These are phyloP conservation scores for Dendronephthya gigantea DNA, from an alignment of 64 coral and sea anemone genomes.

Conservation along the genomic window DNA sequence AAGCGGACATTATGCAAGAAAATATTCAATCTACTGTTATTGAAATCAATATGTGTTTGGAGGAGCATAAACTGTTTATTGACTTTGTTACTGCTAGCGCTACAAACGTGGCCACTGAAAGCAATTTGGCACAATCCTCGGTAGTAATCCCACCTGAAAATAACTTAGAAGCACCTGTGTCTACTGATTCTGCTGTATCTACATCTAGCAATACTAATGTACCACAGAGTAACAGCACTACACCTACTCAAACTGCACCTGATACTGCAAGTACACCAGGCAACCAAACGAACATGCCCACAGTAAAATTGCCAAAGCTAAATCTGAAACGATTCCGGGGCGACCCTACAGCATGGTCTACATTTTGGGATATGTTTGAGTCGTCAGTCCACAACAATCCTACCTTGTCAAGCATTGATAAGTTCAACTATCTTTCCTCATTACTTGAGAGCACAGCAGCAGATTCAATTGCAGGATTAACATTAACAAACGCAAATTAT, in stretches of 20 bases:
- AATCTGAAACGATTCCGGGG: constrained; percentile 4
- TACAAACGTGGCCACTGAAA: no score
- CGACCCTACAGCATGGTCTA: not conserved
- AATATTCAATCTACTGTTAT: not conserved
- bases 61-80: not conserved
- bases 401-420: not conserved
- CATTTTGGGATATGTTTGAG: constrained; percentile 21
- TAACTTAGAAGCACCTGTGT: not conserved
- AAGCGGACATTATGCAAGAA: not conserved
- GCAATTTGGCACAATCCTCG: not conserved
- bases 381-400: constrained; percentile 2
- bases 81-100: no score
- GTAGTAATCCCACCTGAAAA: not conserved
- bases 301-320: constrained; percentile 17
- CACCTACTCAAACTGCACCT: not conserved
- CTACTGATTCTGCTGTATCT: no score
- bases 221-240: not conserved
- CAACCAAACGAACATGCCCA: not conserved
- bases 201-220: not conserved
- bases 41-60: not conserved
- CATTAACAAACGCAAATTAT: not conserved
- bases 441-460: not conserved
- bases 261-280: not conserved
- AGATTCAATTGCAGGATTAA: not conserved
- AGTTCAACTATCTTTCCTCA: not conserved